Evolutionary conservation across 2,113 vertebrate genomes (phyloP), one percentile per base, ranked within the genome.

Genomic region (Phylloscopus whistleri): DNA sequence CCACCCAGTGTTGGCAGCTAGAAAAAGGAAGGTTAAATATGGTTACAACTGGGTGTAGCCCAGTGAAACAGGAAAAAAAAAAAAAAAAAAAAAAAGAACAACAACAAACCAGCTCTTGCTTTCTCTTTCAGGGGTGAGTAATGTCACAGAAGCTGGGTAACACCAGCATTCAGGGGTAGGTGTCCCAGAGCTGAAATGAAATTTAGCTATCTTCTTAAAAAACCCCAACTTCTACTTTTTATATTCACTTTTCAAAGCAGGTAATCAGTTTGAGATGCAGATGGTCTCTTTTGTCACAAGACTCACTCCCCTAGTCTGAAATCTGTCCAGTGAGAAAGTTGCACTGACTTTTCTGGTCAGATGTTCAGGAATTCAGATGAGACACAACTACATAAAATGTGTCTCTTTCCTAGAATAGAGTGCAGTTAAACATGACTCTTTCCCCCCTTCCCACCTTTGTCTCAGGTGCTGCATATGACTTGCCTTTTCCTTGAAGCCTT

Each of bases 1-100:
- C 95, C 97, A 96, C 93, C 95, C 97, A 97, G 96, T 95, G 96
- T 95, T 96, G 95, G 84, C 89, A 95, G 67, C 59, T 91, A 95
- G 84, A 80, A 97, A 93, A 92, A 95, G 39, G 58, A 93, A 97
- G 93, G 92, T 84, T 94, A 95, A 84, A 76, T 92, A 83, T 52
- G 81, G 79, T 84, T 94, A 91, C 78, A 87, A 68, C 28, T 52
- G 86, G 79, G 72, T 84, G 72, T 68, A 93, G 62, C 23, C 84
- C 73, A 53, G 28, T 68, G 51, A 91, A 95, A 80, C 28, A 31
- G 44, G 80, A 64, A 68, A 76, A 73, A 77, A 68, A 19, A 41
- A 41, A 13, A 41, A 41, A 41, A 41, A 12, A 41, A 41, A 41
- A 13, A 12, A 41, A 41, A 13, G 6, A 41, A 41, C 41, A 37